phyloP scores from a whole-genome alignment of 2,797 vertebrate genomes.

The Anableps anableps region DNA sequence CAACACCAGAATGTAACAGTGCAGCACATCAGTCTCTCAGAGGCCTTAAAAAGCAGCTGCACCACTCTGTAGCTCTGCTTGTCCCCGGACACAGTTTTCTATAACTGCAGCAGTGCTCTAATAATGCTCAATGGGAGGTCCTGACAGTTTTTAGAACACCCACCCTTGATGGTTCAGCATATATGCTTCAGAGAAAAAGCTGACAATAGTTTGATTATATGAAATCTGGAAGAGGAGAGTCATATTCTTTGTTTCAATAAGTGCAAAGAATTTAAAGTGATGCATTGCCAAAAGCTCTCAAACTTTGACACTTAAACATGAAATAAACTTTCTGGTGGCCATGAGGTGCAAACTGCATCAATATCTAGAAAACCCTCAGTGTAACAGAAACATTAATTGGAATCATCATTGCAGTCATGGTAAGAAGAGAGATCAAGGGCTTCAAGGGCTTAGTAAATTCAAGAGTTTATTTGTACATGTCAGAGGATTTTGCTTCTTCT shows the following conservation, averaged over 20 bases:
- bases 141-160: constrained; percentile 16
- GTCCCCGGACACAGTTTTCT: constrained; percentile 31
- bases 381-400: not conserved
- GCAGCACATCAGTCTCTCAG: constrained; percentile 55
- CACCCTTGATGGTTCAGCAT: constrained; percentile 10
- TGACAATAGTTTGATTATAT: constrained; percentile 4
- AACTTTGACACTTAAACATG: not conserved
- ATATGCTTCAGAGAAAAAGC: constrained; percentile 11
- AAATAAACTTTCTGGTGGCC: not conserved
- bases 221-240: not conserved
- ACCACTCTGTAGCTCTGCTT: constrained; percentile 35
- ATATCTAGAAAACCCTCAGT: not conserved
- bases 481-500: not conserved
- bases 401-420: not conserved
- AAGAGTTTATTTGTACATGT: not conserved
- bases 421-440: not conserved
- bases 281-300: not conserved
- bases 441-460: too few species aligned
- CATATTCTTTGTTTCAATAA: constrained; percentile 4
- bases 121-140: constrained; percentile 53
- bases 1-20: constrained; percentile 67
- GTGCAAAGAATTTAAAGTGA: not conserved
- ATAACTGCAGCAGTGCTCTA: constrained; percentile 55
- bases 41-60: constrained; percentile 48
- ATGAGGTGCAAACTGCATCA: not conserved